Percentiles rank a stretch among this genome's conserved stretches.
Evolutionary conservation across 2,113 vertebrate genomes (phyloP).

Genomic region (Coreoperca whiteheadi): DNA sequence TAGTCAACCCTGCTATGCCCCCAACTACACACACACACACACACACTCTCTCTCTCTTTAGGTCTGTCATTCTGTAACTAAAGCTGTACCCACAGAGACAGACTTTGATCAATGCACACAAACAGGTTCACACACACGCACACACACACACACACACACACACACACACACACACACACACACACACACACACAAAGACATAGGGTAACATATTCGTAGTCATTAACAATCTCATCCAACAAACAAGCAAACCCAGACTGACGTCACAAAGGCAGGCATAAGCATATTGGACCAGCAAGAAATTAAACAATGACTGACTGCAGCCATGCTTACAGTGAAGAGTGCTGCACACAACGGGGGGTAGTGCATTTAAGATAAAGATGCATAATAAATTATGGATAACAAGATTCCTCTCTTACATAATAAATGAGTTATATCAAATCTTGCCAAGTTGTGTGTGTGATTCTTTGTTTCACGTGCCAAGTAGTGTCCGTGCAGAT

Average conservation of each 20-base stretch:
- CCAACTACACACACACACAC: neutral
- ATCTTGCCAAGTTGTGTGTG: constrained; percentile 24
- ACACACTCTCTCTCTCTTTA: constrained; percentile 8
- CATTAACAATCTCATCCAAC: constrained; percentile 43
- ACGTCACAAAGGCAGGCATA: constrained; percentile 25
- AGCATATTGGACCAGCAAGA: constrained; percentile 22
- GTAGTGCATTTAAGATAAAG: constrained; percentile 65
- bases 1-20: constrained; percentile 3
- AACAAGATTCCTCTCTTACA: constrained; percentile 59
- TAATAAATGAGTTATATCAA: constrained; percentile 64
- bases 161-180: constrained; percentile 39
- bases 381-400: constrained; percentile 67
- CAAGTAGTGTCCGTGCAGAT: neutral
- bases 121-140: constrained; percentile 27
- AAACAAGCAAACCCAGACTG: constrained; percentile 38
- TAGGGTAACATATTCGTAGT: constrained; percentile 51
- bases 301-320: constrained; percentile 46
- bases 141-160: constrained; percentile 16
- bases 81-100: constrained; percentile 47
- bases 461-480: constrained; percentile 7
- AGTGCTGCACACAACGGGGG: constrained; percentile 43
- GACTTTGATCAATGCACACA: constrained; percentile 76
- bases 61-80: constrained; percentile 72
- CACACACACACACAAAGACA: constrained; percentile 6
- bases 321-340: constrained; percentile 23